Evolutionary conservation across 1,140 invertebrate genomes (phyloP).

Genomic region (Onthophagus taurus): DNA sequence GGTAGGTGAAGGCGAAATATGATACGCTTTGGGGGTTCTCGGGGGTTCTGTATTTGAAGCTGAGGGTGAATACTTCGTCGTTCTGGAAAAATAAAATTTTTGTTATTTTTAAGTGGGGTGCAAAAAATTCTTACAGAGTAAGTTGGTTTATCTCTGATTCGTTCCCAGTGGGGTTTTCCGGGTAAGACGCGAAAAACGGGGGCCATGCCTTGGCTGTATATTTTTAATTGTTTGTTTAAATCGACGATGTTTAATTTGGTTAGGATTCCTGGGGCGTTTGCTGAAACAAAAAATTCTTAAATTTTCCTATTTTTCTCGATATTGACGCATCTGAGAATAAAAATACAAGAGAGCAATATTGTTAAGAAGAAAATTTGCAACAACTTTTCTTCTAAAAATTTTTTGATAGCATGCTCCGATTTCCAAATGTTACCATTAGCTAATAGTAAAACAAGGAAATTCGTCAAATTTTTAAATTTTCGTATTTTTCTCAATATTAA

Average conservation of each 20-base stretch:
- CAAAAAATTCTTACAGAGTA: slow-evolving; percentile 39
- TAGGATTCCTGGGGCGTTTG: slow-evolving; percentile 42
- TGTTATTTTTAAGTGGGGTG: neutral
- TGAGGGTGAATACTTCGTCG: slow-evolving; percentile 65
- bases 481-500: too few relatives aligned
- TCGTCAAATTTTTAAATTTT: too few relatives aligned
- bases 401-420: too few relatives aligned
- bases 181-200: slow-evolving; percentile 66
- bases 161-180: slow-evolving; percentile 67
- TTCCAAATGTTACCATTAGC: too few relatives aligned
- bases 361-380: too few relatives aligned
- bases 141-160: slow-evolving; percentile 62
- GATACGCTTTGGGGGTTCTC: slow-evolving; percentile 63
- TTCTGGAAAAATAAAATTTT: slow-evolving; percentile 43
- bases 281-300: slow-evolving; percentile 29
- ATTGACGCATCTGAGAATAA: too few relatives aligned
- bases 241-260: slow-evolving; percentile 81
- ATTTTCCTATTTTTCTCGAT: too few relatives aligned
- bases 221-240: slow-evolving; percentile 80
- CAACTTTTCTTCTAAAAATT: too few relatives aligned
- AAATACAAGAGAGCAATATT: too few relatives aligned
- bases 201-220: slow-evolving; percentile 85
- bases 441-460: too few relatives aligned
- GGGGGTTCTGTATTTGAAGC: slow-evolving; percentile 66
- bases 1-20: slow-evolving; percentile 90